phyloP scores from a whole-genome alignment of 2,888 invertebrate species.

The Endotricha flammealis region DNA sequence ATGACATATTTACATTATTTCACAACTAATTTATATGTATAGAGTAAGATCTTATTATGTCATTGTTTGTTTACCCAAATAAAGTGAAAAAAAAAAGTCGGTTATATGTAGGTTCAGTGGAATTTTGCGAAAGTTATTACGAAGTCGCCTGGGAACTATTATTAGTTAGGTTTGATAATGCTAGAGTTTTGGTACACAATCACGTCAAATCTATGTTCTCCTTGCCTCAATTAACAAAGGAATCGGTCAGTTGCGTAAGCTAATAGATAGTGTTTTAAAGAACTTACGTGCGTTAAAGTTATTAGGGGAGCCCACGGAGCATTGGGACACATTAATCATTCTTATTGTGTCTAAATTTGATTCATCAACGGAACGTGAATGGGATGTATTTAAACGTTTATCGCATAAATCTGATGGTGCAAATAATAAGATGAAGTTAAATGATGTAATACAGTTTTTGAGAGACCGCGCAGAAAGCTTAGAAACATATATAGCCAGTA shows the following conservation, averaged over 20 bases:
- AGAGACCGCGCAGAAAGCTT: neutral
- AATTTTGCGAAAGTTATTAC: constrained; percentile 17
- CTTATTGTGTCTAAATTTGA: constrained; percentile 15
- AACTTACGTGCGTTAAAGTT: constrained; percentile 20
- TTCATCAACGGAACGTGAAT: constrained; percentile 16
- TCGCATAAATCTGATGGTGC: neutral
- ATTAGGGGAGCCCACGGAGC: constrained; percentile 16
- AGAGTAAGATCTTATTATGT: too few relatives aligned
- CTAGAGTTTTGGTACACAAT: constrained; percentile 16
- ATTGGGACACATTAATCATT: constrained; percentile 12
- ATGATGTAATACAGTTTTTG: neutral
- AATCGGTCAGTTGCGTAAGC: constrained; percentile 16
- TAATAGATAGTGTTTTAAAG: constrained; percentile 17
- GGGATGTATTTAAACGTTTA: constrained; percentile 12
- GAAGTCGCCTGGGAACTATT: constrained; percentile 17
- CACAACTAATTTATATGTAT: too few relatives aligned
- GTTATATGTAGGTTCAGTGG: constrained; percentile 13
- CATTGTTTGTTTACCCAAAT: too few relatives aligned
- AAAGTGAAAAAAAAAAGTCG: too few relatives aligned
- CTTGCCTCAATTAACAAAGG: constrained; percentile 12
- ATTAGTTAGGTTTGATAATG: constrained; percentile 16
- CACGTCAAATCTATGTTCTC: constrained; percentile 18
- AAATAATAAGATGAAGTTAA: neutral
- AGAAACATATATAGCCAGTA: neutral
- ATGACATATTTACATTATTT: too few relatives aligned